phyloP scores from a whole-genome alignment of 2,797 vertebrate genomes.

The Brotogeris chrysoptera region DNA sequence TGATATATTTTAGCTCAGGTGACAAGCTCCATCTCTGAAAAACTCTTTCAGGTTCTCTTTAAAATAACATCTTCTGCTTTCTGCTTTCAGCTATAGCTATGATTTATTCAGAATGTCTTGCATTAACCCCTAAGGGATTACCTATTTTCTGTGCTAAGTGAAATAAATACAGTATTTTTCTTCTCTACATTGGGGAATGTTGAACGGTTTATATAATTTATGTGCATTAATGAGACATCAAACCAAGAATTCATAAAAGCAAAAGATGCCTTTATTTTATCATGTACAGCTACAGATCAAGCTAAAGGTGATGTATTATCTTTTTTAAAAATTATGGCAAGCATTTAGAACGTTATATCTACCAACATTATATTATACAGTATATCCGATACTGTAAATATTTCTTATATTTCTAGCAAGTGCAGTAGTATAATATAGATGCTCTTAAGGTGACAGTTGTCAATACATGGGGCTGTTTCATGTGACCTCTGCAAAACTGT shows the following conservation, averaged over 20 bases:
- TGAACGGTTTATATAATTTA: slow-evolving; percentile 17
- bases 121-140: background rate
- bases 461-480: background rate
- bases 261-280: background rate
- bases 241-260: background rate
- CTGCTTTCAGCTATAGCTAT: background rate
- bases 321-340: background rate
- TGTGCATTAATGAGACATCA: slow-evolving; percentile 3
- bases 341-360: background rate
- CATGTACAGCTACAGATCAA: background rate
- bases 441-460: background rate
- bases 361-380: background rate
- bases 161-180: background rate
- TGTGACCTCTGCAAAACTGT: background rate
- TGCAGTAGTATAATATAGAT: background rate
- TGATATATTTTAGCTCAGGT: background rate
- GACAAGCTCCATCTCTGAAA: background rate
- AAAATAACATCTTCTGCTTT: background rate
- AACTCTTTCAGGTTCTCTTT: background rate
- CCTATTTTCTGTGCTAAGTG: background rate
- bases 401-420: background rate
- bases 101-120: background rate
- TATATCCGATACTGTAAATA: background rate
- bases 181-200: background rate
- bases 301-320: background rate